These are phyloP conservation scores for Phortica magna DNA, from an alignment of 2,888 invertebrate species.

Conservation along the genomic window DNA sequence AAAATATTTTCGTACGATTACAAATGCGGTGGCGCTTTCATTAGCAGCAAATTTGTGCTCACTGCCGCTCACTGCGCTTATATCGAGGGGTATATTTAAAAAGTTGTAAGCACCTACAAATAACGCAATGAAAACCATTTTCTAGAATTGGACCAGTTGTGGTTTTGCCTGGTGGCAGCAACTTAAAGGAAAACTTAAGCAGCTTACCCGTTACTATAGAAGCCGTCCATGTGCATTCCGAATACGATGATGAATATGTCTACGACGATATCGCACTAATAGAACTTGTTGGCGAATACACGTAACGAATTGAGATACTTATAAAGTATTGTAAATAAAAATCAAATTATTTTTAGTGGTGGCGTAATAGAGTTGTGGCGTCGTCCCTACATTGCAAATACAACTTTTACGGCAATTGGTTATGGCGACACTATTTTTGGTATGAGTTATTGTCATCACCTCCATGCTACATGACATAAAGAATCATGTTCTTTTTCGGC, in stretches of 20 bases:
- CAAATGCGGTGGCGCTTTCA: conserved; percentile 2
- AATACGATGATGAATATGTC: neutral
- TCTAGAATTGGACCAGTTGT: neutral
- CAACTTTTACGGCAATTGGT: conserved; percentile 79
- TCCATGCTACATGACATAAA: no score
- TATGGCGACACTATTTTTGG: conserved; percentile 79
- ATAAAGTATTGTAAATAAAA: neutral
- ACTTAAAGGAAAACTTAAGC: neutral
- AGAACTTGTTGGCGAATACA: neutral
- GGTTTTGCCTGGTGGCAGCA: neutral
- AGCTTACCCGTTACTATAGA: neutral
- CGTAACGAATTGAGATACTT: neutral
- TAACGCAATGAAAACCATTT: neutral
- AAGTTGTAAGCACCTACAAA: neutral
- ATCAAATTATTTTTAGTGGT: neutral
- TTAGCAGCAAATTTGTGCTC: neutral
- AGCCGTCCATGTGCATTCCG: neutral
- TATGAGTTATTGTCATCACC: neutral
- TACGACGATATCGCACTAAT: neutral
- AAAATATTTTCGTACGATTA: neutral
- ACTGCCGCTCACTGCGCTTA: neutral
- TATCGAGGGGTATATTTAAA: neutral
- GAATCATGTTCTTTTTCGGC: neutral
- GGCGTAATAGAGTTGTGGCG: conserved; percentile 51
- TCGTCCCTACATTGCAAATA: conserved; percentile 61